phyloP scores from a whole-genome alignment of 2,797 vertebrate species.

The Fundulus diaphanus region DNA sequence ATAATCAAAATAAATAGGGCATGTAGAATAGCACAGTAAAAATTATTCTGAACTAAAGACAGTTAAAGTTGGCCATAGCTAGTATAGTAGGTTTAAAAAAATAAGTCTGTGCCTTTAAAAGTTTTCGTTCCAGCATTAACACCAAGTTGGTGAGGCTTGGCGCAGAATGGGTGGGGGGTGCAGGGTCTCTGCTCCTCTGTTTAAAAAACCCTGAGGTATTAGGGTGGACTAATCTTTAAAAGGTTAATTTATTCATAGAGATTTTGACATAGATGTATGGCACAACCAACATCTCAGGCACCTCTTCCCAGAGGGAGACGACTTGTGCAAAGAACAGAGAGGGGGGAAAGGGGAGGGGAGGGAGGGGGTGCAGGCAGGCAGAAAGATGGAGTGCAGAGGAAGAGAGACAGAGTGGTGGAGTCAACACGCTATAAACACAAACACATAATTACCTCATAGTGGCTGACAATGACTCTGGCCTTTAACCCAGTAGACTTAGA shows the following conservation, averaged over 20 bases:
- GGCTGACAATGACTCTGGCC: constrained; percentile 78
- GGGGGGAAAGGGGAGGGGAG: constrained; percentile 41
- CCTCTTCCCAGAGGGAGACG: constrained; percentile 87
- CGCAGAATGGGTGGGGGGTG: constrained; percentile 49
- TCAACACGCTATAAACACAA: constrained; percentile 83
- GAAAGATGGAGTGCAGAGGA: constrained; percentile 75
- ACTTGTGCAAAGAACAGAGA: constrained; percentile 75
- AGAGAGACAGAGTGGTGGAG: constrained; percentile 73
- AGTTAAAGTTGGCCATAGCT: not conserved
- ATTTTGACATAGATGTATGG: constrained; percentile 99
- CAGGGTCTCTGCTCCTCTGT: constrained; percentile 86
- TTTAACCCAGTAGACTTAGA: constrained; percentile 74
- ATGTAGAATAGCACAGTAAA: not conserved
- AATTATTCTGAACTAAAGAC: not conserved
- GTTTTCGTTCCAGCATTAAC: constrained; percentile 69
- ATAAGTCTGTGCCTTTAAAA: constrained; percentile 70
- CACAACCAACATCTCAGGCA: constrained; percentile 87
- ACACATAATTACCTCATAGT: constrained; percentile 85
- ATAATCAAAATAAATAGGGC: not conserved
- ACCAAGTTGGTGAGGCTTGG: constrained; percentile 82
- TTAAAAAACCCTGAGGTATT: constrained; percentile 96
- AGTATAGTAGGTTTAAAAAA: not conserved
- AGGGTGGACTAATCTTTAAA: constrained; percentile 99
- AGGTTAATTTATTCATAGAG: constrained; percentile 99
- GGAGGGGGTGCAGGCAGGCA: constrained; percentile 45